Percentiles rank a stretch among this genome's conserved stretches.
Conservation (phyloP, 2,113 vertebrate species). For the Sakesphorus luctuosus region DNA sequence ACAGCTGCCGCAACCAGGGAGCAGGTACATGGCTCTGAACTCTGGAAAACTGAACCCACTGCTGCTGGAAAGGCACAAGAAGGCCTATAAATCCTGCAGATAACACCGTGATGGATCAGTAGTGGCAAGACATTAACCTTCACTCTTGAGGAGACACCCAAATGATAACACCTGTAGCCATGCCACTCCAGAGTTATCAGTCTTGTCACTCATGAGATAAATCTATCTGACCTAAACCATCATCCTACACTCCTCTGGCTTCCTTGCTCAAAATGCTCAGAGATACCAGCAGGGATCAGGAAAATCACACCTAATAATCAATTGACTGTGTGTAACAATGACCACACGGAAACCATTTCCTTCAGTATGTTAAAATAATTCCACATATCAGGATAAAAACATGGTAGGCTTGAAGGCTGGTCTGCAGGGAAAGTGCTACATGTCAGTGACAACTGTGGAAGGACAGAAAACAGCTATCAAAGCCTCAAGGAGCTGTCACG, state of each 20-base stretch:
- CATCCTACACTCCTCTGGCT: neutral
- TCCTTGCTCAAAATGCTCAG: neutral
- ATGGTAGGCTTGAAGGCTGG: neutral
- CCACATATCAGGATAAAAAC: neutral
- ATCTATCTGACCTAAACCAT: slow-evolving; percentile 50
- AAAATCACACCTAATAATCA: slow-evolving; percentile 50
- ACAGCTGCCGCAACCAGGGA: neutral
- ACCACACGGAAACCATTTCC: slow-evolving; percentile 32
- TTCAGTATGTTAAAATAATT: neutral
- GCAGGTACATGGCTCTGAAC: neutral
- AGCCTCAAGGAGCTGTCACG: slow-evolving; percentile 27
- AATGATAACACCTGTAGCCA: slow-evolving; percentile 67
- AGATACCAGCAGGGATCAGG: neutral
- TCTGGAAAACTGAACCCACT: neutral
- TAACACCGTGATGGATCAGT: slow-evolving; percentile 47
- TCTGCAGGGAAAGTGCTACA: slow-evolving; percentile 17
- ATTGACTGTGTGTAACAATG: neutral
- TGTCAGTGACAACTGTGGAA: slow-evolving; percentile 41
- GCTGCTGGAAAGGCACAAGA: neutral
- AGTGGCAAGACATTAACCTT: slow-evolving; percentile 67
- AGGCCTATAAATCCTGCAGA: slow-evolving; percentile 50
- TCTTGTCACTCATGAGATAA: slow-evolving; percentile 42
- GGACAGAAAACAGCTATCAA: slow-evolving; percentile 45
- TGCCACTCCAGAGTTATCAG: slow-evolving; percentile 25
- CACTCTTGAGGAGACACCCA: slow-evolving; percentile 64